Evolutionary conservation across 2,113 vertebrate species (phyloP).

Genomic region (Ceratotherium simum): DNA sequence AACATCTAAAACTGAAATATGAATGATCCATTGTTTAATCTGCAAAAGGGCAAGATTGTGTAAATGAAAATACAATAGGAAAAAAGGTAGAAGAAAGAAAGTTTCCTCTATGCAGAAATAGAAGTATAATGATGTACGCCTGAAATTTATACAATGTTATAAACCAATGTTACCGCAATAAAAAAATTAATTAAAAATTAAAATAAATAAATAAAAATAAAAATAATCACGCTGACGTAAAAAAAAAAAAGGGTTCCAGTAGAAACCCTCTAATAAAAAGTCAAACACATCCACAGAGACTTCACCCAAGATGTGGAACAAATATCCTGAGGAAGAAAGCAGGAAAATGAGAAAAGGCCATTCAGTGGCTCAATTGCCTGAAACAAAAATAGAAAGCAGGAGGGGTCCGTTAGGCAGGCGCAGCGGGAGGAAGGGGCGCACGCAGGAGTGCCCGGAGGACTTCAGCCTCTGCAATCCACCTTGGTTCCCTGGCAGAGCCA

Average conservation of each 20-base stretch:
- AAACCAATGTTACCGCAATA: too few species aligned
- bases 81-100: not conserved
- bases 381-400: not conserved
- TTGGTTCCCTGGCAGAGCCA: not conserved
- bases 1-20: not conserved
- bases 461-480: not conserved
- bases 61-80: not conserved
- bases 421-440: not conserved
- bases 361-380: not conserved
- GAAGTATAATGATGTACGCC: too few species aligned
- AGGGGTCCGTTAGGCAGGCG: not conserved
- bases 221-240: too few species aligned
- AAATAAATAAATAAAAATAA: too few species aligned
- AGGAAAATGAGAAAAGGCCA: not conserved
- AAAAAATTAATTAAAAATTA: too few species aligned
- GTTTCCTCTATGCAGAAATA: not conserved
- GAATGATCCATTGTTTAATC: conserved; percentile 46
- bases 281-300: not conserved
- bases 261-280: conserved; percentile 10
- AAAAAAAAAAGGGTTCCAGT: not conserved
- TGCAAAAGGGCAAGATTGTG: not conserved
- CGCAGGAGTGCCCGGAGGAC: not conserved
- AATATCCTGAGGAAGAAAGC: not conserved
- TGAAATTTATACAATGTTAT: too few species aligned
- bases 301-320: not conserved